These are phyloP conservation scores for Ophioninae sp. DNA, from an alignment of 2,888 invertebrate species.

Conservation along the genomic window DNA sequence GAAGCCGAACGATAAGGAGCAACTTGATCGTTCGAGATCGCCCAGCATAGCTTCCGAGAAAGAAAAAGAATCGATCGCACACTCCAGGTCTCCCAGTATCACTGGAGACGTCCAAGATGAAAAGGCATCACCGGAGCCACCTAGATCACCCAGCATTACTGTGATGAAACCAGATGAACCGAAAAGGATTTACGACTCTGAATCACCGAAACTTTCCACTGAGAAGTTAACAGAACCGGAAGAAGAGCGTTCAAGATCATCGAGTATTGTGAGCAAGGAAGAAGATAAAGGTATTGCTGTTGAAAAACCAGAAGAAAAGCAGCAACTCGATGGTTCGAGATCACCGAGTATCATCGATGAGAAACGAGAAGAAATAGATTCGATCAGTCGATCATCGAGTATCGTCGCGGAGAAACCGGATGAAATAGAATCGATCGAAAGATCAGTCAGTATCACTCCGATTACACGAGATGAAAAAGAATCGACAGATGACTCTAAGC, in stretches of 20 bases:
- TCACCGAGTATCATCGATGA: slow-evolving; percentile 35
- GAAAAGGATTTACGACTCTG: no score
- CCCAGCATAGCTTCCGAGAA: background rate
- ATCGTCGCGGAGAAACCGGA: slow-evolving; percentile 28
- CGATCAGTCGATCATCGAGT: background rate
- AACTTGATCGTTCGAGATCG: slow-evolving; percentile 3
- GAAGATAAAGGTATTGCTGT: slow-evolving; percentile 40
- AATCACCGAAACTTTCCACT: no score
- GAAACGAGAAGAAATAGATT: slow-evolving; percentile 25
- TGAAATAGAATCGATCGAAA: slow-evolving; percentile 42
- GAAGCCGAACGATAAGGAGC: slow-evolving; percentile 4
- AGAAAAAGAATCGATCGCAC: slow-evolving; percentile 1
- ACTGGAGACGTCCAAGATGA: slow-evolving; percentile 39
- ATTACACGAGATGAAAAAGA: slow-evolving; percentile 22
- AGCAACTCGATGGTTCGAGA: background rate
- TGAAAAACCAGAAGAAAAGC: slow-evolving; percentile 15
- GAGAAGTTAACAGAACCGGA: no score
- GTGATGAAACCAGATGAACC: slow-evolving; percentile 33
- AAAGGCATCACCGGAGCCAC: background rate
- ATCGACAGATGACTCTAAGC: background rate
- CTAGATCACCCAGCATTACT: slow-evolving; percentile 7
- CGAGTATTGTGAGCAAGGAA: slow-evolving; percentile 33
- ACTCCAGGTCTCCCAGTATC: slow-evolving; percentile 60
- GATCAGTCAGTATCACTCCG: background rate
- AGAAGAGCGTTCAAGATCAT: slow-evolving; percentile 11